Evolutionary conservation across 2,888 invertebrate species (phyloP), one percentile per base, ranked within the genome.

Genomic region (Bembecia ichneumoniformis): DNA sequence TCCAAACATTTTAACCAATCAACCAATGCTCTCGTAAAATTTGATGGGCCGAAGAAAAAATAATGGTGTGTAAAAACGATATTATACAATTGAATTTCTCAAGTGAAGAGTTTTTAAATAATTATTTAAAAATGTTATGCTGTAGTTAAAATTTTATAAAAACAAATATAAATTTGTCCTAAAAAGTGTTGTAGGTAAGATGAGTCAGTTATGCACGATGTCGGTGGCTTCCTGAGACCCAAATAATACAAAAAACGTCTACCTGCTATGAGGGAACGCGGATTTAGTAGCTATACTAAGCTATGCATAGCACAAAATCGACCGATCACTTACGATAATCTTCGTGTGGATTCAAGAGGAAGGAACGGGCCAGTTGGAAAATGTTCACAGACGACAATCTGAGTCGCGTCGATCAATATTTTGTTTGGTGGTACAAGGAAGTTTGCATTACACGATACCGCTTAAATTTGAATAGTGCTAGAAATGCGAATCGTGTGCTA

Each of bases 381-480:
- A 78, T 81, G 74, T 76, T 69, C 66, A 69, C 58, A 56, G 62
- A 66, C 67, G 66, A 64, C 66, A 62, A 57, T 52, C 68, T 63
- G 66, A 70, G 71, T 69, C 71, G 71, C 65, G 72, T 71, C 79
- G 83, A 87, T 87, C 83, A 80, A 84, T 86, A 84, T 84, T 81
- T 77, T 73, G 74, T 73, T 65, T 69, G 69, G 68, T 68, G 70
- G 64, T 66, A 66, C 62, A 71, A 71, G 77, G 78, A 82, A 83
- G 77, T 72, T 71, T 68, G 64, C 68, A 72, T 66, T 72, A 70
- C 71, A 64, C 62, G 47, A 66, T 68, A 71, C 71, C 71, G 74
- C 75, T 70, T 59, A 74, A 80, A 73, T 79, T 80, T 71, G 64
- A 80, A 79, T 64, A 61, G 58, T 51, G 50, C 44, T 20, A 35